Percentiles rank a stretch among this genome's conserved stretches.
phyloP scores from a whole-genome alignment of 2,888 invertebrate species.

The Andricus curvator region DNA sequence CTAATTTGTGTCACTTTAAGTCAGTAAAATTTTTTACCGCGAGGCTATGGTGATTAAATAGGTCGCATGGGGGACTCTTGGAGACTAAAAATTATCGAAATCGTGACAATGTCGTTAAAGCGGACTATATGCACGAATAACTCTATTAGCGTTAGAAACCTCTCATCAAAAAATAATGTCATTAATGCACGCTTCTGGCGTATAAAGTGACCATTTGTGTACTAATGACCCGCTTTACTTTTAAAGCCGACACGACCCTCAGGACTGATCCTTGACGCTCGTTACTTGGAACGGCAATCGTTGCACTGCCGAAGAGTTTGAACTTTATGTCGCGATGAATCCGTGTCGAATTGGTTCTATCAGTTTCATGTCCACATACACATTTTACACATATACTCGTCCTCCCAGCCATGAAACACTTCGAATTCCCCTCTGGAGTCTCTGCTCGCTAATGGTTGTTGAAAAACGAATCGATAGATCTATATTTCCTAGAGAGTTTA shows the following conservation, averaged over 20 bases:
- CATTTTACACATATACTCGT: neutral
- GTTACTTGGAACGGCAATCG: slow-evolving; percentile 8
- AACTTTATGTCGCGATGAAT: slow-evolving; percentile 36
- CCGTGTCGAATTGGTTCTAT: slow-evolving; percentile 39
- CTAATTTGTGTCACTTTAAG: neutral
- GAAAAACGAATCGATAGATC: slow-evolving; percentile 18
- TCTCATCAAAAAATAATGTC: slow-evolving; percentile 22
- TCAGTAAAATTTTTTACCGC: neutral
- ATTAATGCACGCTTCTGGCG: slow-evolving; percentile 26
- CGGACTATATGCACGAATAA: slow-evolving; percentile 1
- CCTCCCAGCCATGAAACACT: slow-evolving; percentile 1
- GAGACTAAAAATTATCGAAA: neutral
- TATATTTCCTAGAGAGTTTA: slow-evolving; percentile 6
- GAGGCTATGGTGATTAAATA: neutral
- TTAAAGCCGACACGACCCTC: neutral
- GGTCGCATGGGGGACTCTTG: neutral
- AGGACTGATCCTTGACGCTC: slow-evolving; percentile 2
- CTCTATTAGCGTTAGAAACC: slow-evolving; percentile 16
- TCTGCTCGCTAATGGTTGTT: slow-evolving; percentile 11
- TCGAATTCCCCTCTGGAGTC: neutral
- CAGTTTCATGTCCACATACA: slow-evolving; percentile 32
- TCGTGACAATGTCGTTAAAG: slow-evolving; percentile 14
- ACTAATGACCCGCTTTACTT: slow-evolving; percentile 11
- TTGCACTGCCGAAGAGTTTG: slow-evolving; percentile 11
- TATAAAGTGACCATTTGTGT: slow-evolving; percentile 16